These are phyloP conservation scores for Podarcis muralis DNA, from an alignment of 2,113 vertebrate species.

Conservation along the genomic window DNA sequence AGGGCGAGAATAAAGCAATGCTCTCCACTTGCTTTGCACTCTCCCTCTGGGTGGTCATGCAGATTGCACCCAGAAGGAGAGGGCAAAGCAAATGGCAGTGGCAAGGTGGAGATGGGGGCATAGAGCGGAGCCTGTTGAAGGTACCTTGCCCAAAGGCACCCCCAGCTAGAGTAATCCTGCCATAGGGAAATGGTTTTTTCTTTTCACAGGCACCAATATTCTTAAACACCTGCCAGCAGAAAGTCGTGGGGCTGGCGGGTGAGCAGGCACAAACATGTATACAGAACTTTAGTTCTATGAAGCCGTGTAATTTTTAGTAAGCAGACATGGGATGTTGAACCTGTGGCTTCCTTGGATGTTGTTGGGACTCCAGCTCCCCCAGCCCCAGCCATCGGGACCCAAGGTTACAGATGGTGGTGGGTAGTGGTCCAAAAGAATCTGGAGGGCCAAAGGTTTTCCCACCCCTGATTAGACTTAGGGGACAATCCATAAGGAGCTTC, in stretches of 20 bases:
- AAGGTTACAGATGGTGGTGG: neutral
- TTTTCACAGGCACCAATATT: neutral
- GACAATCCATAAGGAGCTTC: too few relatives aligned
- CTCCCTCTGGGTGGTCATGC: neutral
- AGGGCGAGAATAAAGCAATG: neutral
- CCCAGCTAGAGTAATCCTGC: neutral
- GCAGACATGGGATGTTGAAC: neutral
- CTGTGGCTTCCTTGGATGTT: too few relatives aligned
- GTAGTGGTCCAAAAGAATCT: neutral
- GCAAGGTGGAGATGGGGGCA: neutral
- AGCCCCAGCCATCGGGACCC: too few relatives aligned
- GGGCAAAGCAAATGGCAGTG: neutral
- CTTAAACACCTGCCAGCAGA: neutral
- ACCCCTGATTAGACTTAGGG: neutral
- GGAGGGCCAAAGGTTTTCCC: neutral
- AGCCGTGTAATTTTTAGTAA: neutral
- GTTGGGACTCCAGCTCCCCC: neutral
- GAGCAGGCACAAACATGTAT: too few relatives aligned
- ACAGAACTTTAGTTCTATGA: neutral
- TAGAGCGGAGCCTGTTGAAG: neutral
- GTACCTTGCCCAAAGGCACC: neutral
- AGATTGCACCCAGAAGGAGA: neutral
- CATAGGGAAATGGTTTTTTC: too few relatives aligned
- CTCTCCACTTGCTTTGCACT: neutral
- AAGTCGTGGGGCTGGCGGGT: neutral